These are phyloP conservation scores for Phylloscopus whistleri DNA, from an alignment of 2,113 vertebrate genomes.

Conservation along the genomic window DNA sequence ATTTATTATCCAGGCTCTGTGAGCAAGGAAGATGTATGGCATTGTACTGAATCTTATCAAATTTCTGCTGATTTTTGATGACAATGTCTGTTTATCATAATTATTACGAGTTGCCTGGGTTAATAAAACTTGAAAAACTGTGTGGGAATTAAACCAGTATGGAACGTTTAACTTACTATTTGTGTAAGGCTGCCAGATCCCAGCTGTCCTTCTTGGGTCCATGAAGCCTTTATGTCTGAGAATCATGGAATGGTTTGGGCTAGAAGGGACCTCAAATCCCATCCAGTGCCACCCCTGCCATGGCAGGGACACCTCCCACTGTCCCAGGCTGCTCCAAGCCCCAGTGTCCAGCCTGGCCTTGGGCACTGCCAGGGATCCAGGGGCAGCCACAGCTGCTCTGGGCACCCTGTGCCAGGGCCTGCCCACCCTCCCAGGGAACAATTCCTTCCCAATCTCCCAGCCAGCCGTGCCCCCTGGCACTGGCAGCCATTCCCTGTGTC, in stretches of 20 bases:
- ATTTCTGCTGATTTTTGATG: slow-evolving; percentile 73
- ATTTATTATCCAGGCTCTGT: slow-evolving; percentile 71
- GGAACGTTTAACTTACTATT: slow-evolving; percentile 29
- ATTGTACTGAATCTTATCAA: slow-evolving; percentile 73
- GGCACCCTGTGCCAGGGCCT: no score
- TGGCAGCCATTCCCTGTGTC: no score
- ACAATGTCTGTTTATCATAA: slow-evolving; percentile 78
- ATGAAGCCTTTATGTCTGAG: not conserved
- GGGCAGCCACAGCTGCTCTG: no score
- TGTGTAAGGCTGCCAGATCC: not conserved
- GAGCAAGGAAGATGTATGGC: slow-evolving; percentile 68
- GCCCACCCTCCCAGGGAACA: no score
- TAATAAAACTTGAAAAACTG: slow-evolving; percentile 68
- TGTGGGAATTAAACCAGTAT: slow-evolving; percentile 3
- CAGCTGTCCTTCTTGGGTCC: not conserved
- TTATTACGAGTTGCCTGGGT: slow-evolving; percentile 71
- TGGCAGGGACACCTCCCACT: not conserved
- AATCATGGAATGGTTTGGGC: not conserved
- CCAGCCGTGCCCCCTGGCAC: no score
- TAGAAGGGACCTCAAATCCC: rapidly evolving
- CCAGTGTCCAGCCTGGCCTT: no score
- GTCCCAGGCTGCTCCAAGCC: no score
- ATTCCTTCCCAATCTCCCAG: no score
- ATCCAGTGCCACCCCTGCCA: rapidly evolving
- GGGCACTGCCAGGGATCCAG: no score